Evolutionary conservation across 2,797 vertebrate genomes (phyloP).

Genomic region (Mycteria americana): DNA sequence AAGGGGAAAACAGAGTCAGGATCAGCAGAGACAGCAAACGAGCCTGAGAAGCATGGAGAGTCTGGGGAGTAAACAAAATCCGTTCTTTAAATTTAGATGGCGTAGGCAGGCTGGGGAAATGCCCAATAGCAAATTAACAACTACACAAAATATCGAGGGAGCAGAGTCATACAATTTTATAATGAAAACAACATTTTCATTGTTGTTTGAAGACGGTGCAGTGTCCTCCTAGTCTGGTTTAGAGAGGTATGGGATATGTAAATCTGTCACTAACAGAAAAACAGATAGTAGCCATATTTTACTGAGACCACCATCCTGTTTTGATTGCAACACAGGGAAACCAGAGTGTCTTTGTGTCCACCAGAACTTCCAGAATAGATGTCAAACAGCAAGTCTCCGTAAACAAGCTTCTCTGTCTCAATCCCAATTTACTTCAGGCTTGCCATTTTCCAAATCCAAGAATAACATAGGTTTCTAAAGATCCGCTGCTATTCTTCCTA

Average conservation of each 20-base stretch:
- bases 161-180: neutral
- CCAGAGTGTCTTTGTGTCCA: neutral
- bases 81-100: neutral
- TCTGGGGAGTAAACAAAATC: neutral
- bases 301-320: neutral
- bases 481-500: constrained; percentile 10
- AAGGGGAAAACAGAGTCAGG: neutral
- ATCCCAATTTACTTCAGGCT: constrained; percentile 25
- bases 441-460: constrained; percentile 27
- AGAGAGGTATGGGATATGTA: neutral
- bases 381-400: neutral
- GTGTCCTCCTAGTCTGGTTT: neutral
- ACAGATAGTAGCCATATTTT: neutral
- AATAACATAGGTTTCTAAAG: constrained; percentile 41
- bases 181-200: neutral
- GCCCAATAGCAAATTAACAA: neutral
- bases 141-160: neutral
- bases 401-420: constrained; percentile 4
- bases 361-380: neutral
- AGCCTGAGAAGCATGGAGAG: neutral
- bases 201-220: neutral
- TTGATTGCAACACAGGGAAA: neutral
- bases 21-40: neutral
- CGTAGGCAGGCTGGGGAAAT: neutral
- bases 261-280: neutral